Base-by-base conservation (phyloP, 2,797 vertebrate genomes). In the Oreortyx pictus region DNA sequence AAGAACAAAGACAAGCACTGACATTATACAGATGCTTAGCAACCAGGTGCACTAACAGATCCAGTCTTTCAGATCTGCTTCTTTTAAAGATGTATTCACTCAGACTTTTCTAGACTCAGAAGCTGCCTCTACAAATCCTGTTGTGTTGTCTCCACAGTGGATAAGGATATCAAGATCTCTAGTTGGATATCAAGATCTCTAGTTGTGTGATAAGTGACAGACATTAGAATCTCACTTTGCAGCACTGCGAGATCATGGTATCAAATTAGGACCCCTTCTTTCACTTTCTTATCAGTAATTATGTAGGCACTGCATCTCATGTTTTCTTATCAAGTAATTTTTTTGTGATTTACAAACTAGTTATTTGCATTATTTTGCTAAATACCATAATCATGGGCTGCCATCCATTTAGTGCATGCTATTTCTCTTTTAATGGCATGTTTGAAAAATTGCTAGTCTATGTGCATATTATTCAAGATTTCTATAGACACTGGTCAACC, bases 231-330 rank as follows among this genome's bases (percentile, higher is more conserved):
- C 18, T 78, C 17, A 23, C 8, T 23, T 65, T 61, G 18, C 11
- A 75, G 27, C 8, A 47, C 4, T 6, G 75, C 57, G 33, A 57
- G 27, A 47, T 19, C 1, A 1, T 25, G 33, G 24, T 16, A 24
- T 87, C 11, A 68, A 59, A 68, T 57, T 67, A 67, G 11, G 16
- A 16, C 52, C 82, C 25, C 4, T 59, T 5, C 31, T 80, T 41
- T 4, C n/a, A 19, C 66, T 91, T 59, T 7, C 23, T 35, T 79
- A 19, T 4, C 60, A 31, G 23, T 70, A 31, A 27, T 9, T 13
- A 75, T 70, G 29, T 1, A 86, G 17, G 3, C 7, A 25, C 37
- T 16, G 31, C 0, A 0, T 43, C 37, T 4, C 37, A 3, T n/a
- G 14, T 60, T 88, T 62, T 85, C 18, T 39, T 67, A 17, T 44